phyloP scores from a whole-genome alignment of 2,888 invertebrate species.

The Lycocerus yunnanus region DNA sequence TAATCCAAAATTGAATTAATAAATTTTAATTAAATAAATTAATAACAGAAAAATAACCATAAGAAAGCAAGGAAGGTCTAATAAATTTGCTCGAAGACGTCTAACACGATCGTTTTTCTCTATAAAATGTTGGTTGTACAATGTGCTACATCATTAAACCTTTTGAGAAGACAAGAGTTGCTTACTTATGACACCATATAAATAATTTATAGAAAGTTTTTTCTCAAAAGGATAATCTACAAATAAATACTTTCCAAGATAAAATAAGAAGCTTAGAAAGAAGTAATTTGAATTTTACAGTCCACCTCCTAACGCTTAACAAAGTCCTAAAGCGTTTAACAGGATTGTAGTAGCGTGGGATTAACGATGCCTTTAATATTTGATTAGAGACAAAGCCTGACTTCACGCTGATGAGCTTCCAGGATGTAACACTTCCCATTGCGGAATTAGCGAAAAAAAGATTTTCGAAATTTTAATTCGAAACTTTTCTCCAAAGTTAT shows the following conservation, averaged over 20 bases:
- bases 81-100: background rate
- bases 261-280: slow-evolving; percentile 13
- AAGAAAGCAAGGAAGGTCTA: background rate
- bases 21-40: background rate
- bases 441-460: slow-evolving; percentile 18
- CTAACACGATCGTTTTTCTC: background rate
- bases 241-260: background rate
- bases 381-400: slow-evolving; percentile 33
- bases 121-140: background rate
- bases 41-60: background rate
- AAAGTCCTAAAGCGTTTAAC: slow-evolving; percentile 28
- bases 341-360: slow-evolving; percentile 25
- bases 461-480: slow-evolving; percentile 3
- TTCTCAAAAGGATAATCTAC: background rate
- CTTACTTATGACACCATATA: background rate
- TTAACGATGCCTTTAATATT: slow-evolving; percentile 33
- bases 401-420: slow-evolving; percentile 29
- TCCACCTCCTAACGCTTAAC: slow-evolving; percentile 20
- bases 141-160: background rate
- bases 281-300: slow-evolving; percentile 25
- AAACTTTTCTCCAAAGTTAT: background rate
- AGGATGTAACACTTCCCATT: slow-evolving; percentile 9
- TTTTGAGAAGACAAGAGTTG: background rate
- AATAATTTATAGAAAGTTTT: background rate
- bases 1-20: background rate